Evolutionary conservation across 2,113 vertebrate species (phyloP).

Genomic region (Brachionichthys hirsutus): DNA sequence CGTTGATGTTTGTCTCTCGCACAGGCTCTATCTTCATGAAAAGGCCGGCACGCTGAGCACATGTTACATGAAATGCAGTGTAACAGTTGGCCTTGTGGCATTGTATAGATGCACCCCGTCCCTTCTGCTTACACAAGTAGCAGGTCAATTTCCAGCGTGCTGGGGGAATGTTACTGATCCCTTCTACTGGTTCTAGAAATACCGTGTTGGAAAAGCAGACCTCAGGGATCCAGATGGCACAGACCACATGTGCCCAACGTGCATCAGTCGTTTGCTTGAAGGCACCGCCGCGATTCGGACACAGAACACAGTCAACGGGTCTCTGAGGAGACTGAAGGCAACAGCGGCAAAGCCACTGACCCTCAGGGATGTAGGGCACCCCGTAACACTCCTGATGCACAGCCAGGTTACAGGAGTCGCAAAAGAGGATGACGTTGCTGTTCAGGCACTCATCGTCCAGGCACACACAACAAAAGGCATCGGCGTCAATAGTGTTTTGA

Average conservation of each 20-base stretch:
- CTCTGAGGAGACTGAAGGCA: conserved; percentile 94
- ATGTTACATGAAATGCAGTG: conserved; percentile 96
- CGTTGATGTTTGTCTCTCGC: conserved; percentile 89
- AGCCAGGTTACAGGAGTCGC: conserved; percentile 96
- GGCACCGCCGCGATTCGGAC: conserved; percentile 94
- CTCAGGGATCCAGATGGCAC: conserved; percentile 98
- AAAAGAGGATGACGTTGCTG: conserved; percentile 98
- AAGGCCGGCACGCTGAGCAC: conserved; percentile 91
- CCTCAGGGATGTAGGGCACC: conserved; percentile 95
- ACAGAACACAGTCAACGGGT: conserved; percentile 93
- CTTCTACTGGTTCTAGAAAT: conserved; percentile 96
- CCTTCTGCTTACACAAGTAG: conserved; percentile 96
- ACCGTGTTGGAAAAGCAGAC: conserved; percentile 98
- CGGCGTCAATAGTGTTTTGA: conserved; percentile 88
- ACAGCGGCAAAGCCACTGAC: conserved; percentile 97
- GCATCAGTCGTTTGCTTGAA: conserved; percentile 98
- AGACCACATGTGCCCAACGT: conserved; percentile 96
- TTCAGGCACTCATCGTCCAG: conserved; percentile 98
- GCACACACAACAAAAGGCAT: conserved; percentile 97
- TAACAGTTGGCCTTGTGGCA: conserved; percentile 99
- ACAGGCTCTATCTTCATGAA: conserved; percentile 99
- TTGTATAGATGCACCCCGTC: conserved; percentile 92
- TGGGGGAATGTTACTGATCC: conserved; percentile 89
- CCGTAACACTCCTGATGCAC: conserved; percentile 98
- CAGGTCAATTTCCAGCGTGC: conserved; percentile 96